Conservation (phyloP, 2,113 vertebrate species). For the Numenius arquata region DNA sequence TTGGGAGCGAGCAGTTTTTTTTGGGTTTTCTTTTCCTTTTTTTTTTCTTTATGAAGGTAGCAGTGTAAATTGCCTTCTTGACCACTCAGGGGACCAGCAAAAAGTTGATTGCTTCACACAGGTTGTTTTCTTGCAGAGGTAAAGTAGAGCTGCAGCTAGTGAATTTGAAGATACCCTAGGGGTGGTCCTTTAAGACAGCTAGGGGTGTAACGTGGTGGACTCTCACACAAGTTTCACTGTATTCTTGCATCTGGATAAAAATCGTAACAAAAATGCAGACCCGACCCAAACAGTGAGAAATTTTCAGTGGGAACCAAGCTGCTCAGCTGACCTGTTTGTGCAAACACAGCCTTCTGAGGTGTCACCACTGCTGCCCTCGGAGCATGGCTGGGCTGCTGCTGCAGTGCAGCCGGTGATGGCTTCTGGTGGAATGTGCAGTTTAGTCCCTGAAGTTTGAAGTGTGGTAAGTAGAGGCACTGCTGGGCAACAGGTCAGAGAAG, state of each 20-base stretch:
- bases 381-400: fast-evolving
- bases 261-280: not conserved
- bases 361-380: not conserved
- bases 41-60: not conserved
- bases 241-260: not conserved
- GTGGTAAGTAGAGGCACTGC: not conserved
- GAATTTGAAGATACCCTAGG: not conserved
- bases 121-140: not conserved
- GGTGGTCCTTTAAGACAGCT: constrained; percentile 3
- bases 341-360: not conserved
- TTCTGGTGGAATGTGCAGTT: not conserved
- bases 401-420: not conserved
- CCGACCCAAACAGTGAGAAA: not conserved
- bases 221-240: not conserved
- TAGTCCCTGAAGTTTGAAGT: not conserved
- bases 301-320: not conserved
- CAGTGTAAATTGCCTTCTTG: not conserved
- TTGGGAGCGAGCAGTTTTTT: not conserved
- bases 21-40: too few species aligned
- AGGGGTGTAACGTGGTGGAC: fast-evolving
- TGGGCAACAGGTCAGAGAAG: not conserved
- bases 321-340: not conserved
- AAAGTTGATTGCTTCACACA: constrained; percentile 22
- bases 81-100: constrained; percentile 14
- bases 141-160: not conserved